phyloP scores from a whole-genome alignment of 2,113 vertebrate species.

The Acanthisitta chloris region DNA sequence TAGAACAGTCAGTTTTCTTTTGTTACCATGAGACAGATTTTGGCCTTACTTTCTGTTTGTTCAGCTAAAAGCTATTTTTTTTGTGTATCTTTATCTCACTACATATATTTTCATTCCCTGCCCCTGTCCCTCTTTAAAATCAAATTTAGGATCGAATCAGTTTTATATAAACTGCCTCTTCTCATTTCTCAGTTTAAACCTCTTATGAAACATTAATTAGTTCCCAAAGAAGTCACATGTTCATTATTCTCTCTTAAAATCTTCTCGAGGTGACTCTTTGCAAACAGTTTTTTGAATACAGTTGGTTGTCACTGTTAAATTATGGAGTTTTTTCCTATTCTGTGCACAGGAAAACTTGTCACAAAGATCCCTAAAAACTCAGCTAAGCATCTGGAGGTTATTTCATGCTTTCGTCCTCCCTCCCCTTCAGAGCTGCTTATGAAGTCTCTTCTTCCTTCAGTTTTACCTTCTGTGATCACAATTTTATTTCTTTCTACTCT shows the following conservation, averaged over 20 bases:
- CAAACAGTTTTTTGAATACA: background rate
- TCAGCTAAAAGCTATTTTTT: background rate
- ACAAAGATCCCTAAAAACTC: background rate
- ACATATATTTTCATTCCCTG: background rate
- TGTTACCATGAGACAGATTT: background rate
- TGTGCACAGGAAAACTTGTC: background rate
- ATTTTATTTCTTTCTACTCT: background rate
- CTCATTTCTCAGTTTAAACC: background rate
- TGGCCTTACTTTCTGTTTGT: background rate
- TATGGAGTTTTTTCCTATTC: accelerated
- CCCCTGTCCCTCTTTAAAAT: background rate
- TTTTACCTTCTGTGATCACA: background rate
- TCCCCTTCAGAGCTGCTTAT: background rate
- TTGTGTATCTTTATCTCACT: background rate
- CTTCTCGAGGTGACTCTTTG: background rate
- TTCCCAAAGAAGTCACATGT: background rate
- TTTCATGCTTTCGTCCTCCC: background rate
- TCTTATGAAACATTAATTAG: background rate
- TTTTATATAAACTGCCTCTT: background rate
- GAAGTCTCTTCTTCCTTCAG: background rate
- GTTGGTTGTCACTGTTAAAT: background rate
- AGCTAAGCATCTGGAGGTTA: background rate
- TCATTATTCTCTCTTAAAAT: background rate
- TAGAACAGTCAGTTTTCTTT: background rate
- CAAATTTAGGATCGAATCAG: background rate